Evolutionary conservation across 2,888 invertebrate genomes (phyloP).

Genomic region (Dendrolimus pini): DNA sequence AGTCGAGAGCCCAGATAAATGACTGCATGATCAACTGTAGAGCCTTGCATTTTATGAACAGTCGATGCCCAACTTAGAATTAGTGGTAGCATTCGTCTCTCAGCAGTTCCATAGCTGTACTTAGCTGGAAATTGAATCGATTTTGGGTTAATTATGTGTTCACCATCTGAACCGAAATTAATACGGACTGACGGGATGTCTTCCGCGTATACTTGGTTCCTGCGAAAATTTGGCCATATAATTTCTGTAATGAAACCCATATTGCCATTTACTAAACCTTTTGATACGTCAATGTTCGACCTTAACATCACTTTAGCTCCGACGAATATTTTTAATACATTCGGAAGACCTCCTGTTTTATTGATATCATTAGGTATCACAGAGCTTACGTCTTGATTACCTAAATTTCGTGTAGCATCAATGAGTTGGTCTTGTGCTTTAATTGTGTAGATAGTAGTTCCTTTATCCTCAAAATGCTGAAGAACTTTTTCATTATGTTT

Average conservation of each 20-base stretch:
- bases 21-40: conserved; percentile 12
- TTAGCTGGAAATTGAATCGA: conserved; percentile 19
- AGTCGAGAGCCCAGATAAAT: neutral
- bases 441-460: conserved; percentile 13
- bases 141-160: too few relatives aligned
- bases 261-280: conserved; percentile 14
- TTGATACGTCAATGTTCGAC: conserved; percentile 14
- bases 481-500: conserved; percentile 13
- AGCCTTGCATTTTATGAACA: conserved; percentile 14
- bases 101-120: conserved; percentile 15
- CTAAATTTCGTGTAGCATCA: conserved; percentile 7
- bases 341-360: conserved; percentile 5
- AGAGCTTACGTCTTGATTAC: conserved; percentile 5
- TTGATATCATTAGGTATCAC: conserved; percentile 10
- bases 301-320: conserved; percentile 16
- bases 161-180: too few relatives aligned
- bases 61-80: conserved; percentile 21
- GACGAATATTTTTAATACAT: conserved; percentile 14
- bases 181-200: too few relatives aligned
- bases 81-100: conserved; percentile 18
- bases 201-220: too few relatives aligned
- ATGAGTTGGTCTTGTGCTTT: conserved; percentile 13
- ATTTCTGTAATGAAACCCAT: conserved; percentile 15
- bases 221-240: too few relatives aligned
- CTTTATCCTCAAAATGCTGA: conserved; percentile 12